Conservation (phyloP, 1,140 invertebrate species). For the Achroia grisella region DNA sequence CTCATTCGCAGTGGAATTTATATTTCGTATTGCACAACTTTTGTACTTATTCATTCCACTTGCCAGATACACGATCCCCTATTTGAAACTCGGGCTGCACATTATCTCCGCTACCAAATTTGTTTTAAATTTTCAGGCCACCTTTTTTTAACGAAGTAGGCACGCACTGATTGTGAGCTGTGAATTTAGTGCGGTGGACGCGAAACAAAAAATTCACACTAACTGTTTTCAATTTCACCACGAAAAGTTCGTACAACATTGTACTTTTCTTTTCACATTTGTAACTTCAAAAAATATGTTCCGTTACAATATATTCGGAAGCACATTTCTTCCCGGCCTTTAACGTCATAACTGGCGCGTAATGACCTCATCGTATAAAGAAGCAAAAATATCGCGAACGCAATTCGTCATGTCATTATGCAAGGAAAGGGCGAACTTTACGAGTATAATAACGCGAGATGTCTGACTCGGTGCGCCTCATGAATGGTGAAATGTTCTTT, state of each 20-base stretch:
- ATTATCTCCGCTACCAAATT: constrained; percentile 62
- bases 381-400: constrained; percentile 68
- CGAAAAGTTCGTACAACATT: constrained; percentile 14
- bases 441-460: constrained; percentile 71
- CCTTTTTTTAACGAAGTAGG: constrained; percentile 39
- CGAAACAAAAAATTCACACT: constrained; percentile 19
- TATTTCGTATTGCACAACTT: constrained; percentile 33
- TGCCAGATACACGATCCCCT: constrained; percentile 60
- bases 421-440: constrained; percentile 72
- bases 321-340: constrained; percentile 23
- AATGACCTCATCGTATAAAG: constrained; percentile 65
- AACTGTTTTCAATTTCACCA: constrained; percentile 19
- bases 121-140: constrained; percentile 54
- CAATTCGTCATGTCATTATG: constrained; percentile 72
- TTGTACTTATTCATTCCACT: constrained; percentile 57
- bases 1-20: constrained; percentile 22
- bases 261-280: constrained; percentile 1
- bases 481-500: constrained; percentile 65
- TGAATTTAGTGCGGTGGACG: constrained; percentile 17
- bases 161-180: constrained; percentile 15
- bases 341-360: constrained; percentile 40
- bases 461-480: constrained; percentile 57
- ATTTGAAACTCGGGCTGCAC: constrained; percentile 56
- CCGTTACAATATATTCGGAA: constrained; percentile 19
- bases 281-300: constrained; percentile 4